Conservation (phyloP, 2,888 invertebrate species). For the Volucella inflata region DNA sequence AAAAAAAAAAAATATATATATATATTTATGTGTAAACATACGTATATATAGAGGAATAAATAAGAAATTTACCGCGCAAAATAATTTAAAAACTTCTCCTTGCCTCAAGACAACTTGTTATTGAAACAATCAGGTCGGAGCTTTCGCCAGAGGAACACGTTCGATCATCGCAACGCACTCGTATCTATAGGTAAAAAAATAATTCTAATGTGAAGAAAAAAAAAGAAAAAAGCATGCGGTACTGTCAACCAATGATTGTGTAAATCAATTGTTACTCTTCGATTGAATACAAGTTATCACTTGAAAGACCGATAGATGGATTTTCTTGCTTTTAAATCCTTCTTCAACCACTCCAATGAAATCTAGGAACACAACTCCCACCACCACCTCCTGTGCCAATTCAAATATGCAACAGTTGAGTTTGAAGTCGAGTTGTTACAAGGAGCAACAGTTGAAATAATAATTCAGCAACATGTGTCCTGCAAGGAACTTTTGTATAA, state of each 20-base stretch:
- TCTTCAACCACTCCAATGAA: neutral
- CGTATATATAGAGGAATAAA: too few relatives aligned
- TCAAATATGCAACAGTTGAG: conserved; percentile 41
- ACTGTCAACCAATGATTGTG: conserved; percentile 36
- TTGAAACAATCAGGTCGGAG: conserved; percentile 25
- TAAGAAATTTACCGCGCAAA: conserved; percentile 37
- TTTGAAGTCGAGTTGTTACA: neutral
- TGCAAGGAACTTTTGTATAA: conserved; percentile 18
- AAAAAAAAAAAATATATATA: too few relatives aligned
- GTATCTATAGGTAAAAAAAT: neutral
- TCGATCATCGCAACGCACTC: conserved; percentile 8
- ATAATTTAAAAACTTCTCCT: neutral
- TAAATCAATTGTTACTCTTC: conserved; percentile 32
- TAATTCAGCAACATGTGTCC: conserved; percentile 71
- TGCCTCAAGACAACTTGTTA: too few relatives aligned
- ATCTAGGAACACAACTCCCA: neutral
- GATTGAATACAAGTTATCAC: conserved; percentile 25
- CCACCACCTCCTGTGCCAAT: neutral
- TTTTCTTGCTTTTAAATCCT: neutral
- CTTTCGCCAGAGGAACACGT: conserved; percentile 38
- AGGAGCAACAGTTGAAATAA: conserved; percentile 65
- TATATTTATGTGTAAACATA: too few relatives aligned
- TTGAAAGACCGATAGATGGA: conserved; percentile 27
- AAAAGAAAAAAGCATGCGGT: conserved; percentile 40
- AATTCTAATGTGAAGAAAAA: neutral